phyloP scores from a whole-genome alignment of 35 echinoderm and acorn worm genomes.

The Nesometra sesokonis region DNA sequence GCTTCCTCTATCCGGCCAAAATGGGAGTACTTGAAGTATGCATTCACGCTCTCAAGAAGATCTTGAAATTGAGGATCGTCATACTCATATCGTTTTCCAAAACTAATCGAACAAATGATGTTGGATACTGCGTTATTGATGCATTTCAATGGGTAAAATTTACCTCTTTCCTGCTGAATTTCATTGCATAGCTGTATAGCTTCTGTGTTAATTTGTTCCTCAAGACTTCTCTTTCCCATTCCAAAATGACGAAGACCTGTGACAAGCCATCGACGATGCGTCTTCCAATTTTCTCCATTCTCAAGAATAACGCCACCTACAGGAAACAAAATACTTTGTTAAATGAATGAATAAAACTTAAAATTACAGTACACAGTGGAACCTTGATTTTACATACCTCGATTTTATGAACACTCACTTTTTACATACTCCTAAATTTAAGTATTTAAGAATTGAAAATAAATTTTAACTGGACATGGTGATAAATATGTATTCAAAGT shows the following conservation, averaged over 20 bases:
- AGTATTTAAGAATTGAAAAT: no score
- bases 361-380: no score
- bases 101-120: constrained; percentile 54
- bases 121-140: constrained; percentile 45
- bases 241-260: constrained; percentile 39
- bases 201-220: constrained; percentile 40
- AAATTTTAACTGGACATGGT: no score
- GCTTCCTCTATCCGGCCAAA: not conserved
- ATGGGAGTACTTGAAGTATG: not conserved
- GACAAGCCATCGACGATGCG: constrained; percentile 43
- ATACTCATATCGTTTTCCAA: constrained; percentile 59
- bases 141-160: constrained; percentile 35
- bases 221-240: constrained; percentile 39
- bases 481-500: no score
- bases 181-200: constrained; percentile 6
- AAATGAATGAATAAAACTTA: no score
- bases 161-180: constrained; percentile 1
- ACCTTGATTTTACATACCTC: no score
- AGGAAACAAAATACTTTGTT: no score
- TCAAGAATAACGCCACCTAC: not conserved
- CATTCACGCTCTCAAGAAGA: constrained; percentile 1
- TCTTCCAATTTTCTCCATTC: constrained; percentile 47
- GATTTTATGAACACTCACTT: no score
- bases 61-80: constrained; percentile 23
- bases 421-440: no score